Evolutionary conservation across 2,888 invertebrate genomes (phyloP), one percentile per base, ranked within the genome.

Genomic region (Polymixis lichenea): DNA sequence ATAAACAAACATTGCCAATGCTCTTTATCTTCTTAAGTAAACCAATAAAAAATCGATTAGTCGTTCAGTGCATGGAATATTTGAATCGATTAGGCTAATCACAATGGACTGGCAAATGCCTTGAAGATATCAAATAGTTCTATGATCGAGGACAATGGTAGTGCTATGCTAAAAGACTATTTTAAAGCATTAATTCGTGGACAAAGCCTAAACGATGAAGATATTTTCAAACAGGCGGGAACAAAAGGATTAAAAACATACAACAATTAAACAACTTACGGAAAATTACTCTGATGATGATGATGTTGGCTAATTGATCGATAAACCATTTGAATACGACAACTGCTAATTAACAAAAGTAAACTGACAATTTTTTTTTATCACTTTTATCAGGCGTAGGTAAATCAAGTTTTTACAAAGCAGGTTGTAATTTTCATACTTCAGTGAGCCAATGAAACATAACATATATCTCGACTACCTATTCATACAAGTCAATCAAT

Each of bases 1-100:
- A 60, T 70, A 81, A 87, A 88, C 87, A 87, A 89, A 82, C 58
- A 81, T 91, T 91, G 87, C 91, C 32, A 82, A 75, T 76, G 58
- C 75, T 58, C 74, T 80, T 78, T 83, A 82, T 73, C 62, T 61
- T 65, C 55, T 72, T 68, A 70, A 83, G 58, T 64, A 76, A 82
- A 72, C 49, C 58, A 78, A 88, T 87, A 78, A 79, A 84, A 89
- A 82, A 82, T 70, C 77, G 69, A 85, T 85, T 86, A 83, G 58
- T 77, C 58, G 75, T 65, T 83, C 64, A 70, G 76, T 78, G 78
- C 80, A 74, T 87, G 71, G 75, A 80, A 85, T 87, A 80, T 85
- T 85, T 22, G 75, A 84, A 83, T 79, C 80, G 67, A 85, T 77
- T 70, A 67, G 70, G 78, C 43, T 25, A 69, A 73, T 69, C 64